These are phyloP conservation scores for Lordiphosa andalusiaca DNA, from an alignment of 2,888 invertebrate genomes.

Conservation along the genomic window DNA sequence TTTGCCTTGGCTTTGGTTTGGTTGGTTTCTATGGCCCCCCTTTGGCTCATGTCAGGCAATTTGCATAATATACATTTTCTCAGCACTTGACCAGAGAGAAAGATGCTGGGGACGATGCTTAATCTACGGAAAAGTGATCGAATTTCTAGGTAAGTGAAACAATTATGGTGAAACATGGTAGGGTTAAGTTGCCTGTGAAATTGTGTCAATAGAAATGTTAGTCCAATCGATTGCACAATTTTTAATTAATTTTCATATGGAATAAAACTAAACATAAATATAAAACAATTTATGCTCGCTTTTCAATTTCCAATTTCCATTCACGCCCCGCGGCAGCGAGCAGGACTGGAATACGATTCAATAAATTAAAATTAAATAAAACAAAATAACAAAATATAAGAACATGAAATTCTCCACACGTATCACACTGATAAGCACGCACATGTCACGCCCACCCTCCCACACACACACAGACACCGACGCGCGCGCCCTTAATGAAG, in stretches of 20 bases:
- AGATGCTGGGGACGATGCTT: not conserved
- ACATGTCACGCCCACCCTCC: slow-evolving; percentile 12
- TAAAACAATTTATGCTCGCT: not conserved
- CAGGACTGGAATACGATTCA: not conserved
- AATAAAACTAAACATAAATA: not conserved
- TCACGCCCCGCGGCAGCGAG: slow-evolving; percentile 1
- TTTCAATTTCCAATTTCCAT: slow-evolving; percentile 7
- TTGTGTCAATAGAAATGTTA: not conserved
- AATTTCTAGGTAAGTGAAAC: slow-evolving; percentile 17
- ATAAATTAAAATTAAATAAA: slow-evolving; percentile 8
- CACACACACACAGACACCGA: not conserved
- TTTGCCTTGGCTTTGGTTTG: slow-evolving; percentile 10
- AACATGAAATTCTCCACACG: slow-evolving; percentile 11
- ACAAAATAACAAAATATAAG: slow-evolving; percentile 9
- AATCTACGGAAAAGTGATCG: slow-evolving; percentile 33
- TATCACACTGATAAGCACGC: slow-evolving; percentile 40
- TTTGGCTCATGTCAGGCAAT: slow-evolving; percentile 56
- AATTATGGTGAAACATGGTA: not conserved
- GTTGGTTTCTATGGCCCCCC: slow-evolving; percentile 41
- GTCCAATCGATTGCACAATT: not conserved
- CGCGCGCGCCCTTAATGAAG: slow-evolving; percentile 37
- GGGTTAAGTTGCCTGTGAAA: too few relatives aligned
- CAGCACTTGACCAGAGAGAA: slow-evolving; percentile 39
- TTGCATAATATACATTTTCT: slow-evolving; percentile 57
- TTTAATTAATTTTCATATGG: slow-evolving; percentile 2